Base-by-base conservation (phyloP, 2,797 vertebrate species). In the Sphenodon punctatus region DNA sequence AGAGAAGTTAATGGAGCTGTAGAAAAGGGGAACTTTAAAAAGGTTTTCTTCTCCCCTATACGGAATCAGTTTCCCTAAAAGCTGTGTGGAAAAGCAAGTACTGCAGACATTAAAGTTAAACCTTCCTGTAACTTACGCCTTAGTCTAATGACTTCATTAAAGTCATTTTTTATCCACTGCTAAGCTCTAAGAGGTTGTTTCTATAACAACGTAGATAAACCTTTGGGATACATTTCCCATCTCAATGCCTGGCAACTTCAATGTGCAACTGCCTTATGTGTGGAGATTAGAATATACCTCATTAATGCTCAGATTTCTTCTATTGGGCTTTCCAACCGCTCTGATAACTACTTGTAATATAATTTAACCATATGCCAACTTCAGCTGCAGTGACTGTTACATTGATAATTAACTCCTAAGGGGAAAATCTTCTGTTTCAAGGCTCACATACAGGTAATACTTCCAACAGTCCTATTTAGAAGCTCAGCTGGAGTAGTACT, bases 1-100 rank as follows among this genome's bases (percentile, higher is more conserved):
- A 91, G 65, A 87, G 86, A 78, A 84, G 46, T 75, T 84, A 73
- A 58, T 43, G 39, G 46, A 71, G 71, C 34, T 56, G 23, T 74
- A 38, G 39, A 67, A 49, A 53, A 68, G 30, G 25, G 72, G 38
- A 71, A 25, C 20, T 59, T 53, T 34, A 36, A 36, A 74, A 43
- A 55, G 67, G 48, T 61, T 30, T 61, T 51, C 20, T 27, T 56
- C 9, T 27, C 15, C 30, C 16, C 27, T n/a, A 16, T 15, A 9
- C 30, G 30, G 17, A 34, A 34, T 34, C n/a, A n/a, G n/a, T n/a
- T n/a, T 89, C 14, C 32, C 25, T 72, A 27, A 8, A 70, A 70
- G 36, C 27, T 41, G 1, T 73, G 4, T 49, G 68, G 63, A 63
- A 80, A 71, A 78, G 48, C 1, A 3, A 56, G 23, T 70, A 53